These are phyloP conservation scores for Holcopasites calliopsidis DNA, from an alignment of 1,140 invertebrate species.

Conservation along the genomic window DNA sequence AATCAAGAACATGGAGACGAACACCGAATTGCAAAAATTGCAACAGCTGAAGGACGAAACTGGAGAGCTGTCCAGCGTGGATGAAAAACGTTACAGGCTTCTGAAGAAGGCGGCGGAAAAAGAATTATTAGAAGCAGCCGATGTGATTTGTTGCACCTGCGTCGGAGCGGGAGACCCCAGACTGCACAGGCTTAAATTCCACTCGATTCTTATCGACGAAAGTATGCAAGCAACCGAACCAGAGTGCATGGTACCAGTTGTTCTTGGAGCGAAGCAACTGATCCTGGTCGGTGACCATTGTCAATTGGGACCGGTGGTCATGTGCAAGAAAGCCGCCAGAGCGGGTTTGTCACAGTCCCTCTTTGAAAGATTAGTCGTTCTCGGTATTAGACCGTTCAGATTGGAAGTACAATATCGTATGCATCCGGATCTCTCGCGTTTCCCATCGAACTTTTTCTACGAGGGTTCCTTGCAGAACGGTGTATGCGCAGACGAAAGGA, in stretches of 20 bases:
- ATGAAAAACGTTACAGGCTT: conserved; percentile 96
- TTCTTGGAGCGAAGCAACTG: conserved; percentile 96
- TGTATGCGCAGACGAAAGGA: conserved; percentile 96
- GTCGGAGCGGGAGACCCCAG: conserved; percentile 98
- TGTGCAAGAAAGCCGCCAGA: conserved; percentile 99
- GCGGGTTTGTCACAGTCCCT: conserved; percentile 98
- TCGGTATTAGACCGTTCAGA: conserved; percentile 96
- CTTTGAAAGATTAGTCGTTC: conserved; percentile 97
- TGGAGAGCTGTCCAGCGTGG: conserved; percentile 94
- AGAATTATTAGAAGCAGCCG: conserved; percentile 95
- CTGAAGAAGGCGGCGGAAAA: conserved; percentile 96
- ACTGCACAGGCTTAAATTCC: conserved; percentile 94
- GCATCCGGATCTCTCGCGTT: conserved; percentile 97
- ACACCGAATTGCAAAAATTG: conserved; percentile 95
- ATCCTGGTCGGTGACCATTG: conserved; percentile 99
- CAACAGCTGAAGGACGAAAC: conserved; percentile 99
- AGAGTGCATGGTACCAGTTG: conserved; percentile 99
- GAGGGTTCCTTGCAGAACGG: conserved; percentile 99
- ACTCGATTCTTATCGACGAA: conserved; percentile 99
- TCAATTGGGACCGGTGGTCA: conserved; percentile 98
- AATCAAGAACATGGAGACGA: conserved; percentile 95
- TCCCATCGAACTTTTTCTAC: conserved; percentile 99
- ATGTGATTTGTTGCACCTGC: conserved; percentile 99
- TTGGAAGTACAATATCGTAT: conserved; percentile 99
- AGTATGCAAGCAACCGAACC: conserved; percentile 98